Base-by-base conservation (phyloP, 2,797 vertebrate genomes). In the Tauraco hartlaubi region DNA sequence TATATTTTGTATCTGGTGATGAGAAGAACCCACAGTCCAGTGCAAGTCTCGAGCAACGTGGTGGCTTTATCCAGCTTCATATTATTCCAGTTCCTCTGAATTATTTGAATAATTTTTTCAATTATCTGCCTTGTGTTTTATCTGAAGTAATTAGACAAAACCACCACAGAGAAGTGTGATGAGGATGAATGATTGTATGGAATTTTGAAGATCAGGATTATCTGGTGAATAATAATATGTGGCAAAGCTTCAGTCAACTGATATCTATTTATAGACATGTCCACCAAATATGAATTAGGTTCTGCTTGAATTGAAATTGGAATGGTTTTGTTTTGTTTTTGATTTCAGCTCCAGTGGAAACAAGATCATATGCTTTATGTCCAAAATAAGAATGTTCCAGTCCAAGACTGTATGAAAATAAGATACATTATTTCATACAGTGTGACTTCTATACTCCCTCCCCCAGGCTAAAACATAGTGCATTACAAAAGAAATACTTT, bases 401-500 rank as follows among this genome's bases (percentile, higher is more conserved):
- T 58, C 25, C 61, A 85, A 21, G 21, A 49, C 44, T 67, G 18
- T 52, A 41, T 93, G 64, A 96, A 93, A 94, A 67, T 59, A 73
- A 85, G 59, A 82, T n/a, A 21, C 17, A n/a, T 63, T 85, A 56
- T 80, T 91, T 91, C 15, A 48, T 44, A 48, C 9, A 58, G 19
- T 44, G 58, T 84, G 69, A 90, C 51, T 94, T 80, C 41, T 88
- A 80, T 72, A n/a, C 6, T 4, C 11, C 5, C 9, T 49, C 5
- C 67, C 13, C 19, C 5, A 2, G 44, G 43, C 48, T 79, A 79
- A 76, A 41, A 92, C 93, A 93, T 80, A 59, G 74, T 66, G 48
- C 29, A 14, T 86, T 92, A 71, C 49, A 94, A 94, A 96, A 95
- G 28, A 87, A 96, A 90, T 78, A 11, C n/a, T 94, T 59, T 83